Conservation (phyloP, 2,797 vertebrate species). For the Argentina silus region DNA sequence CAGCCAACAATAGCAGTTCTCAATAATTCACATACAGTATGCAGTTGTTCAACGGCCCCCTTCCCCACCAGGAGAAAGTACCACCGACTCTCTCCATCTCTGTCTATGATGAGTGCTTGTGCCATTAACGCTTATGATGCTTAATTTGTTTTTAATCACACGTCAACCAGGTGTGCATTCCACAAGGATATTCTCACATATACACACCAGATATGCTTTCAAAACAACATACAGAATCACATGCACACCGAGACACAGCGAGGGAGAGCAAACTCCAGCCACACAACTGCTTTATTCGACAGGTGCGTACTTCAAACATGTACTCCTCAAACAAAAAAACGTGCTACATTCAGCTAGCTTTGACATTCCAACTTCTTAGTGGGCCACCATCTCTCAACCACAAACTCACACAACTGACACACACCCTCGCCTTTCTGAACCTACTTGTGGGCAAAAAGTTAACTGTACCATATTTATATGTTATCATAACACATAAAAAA, state of each 20-base stretch:
- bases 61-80: constrained; percentile 45
- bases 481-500: too few relatives aligned
- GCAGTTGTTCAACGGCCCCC: constrained; percentile 58
- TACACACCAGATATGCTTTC: constrained; percentile 61
- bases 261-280: constrained; percentile 38
- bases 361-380: constrained; percentile 43
- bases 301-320: constrained; percentile 49
- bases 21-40: constrained; percentile 56
- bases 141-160: constrained; percentile 51
- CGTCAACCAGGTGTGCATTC: constrained; percentile 41
- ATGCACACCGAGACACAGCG: constrained; percentile 58
- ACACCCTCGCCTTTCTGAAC: constrained; percentile 30
- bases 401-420: constrained; percentile 5
- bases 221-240: constrained; percentile 59
- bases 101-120: constrained; percentile 43
- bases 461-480: constrained; percentile 40
- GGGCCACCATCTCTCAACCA: constrained; percentile 35
- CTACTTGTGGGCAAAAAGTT: constrained; percentile 28
- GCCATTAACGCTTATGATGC: constrained; percentile 46
- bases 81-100: constrained; percentile 48
- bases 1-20: constrained; percentile 66
- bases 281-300: background rate
- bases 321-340: constrained; percentile 32
- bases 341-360: constrained; percentile 48
- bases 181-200: constrained; percentile 53